Base-by-base conservation (phyloP, 53 echinoderm and acorn worm species). In the Hippasteria phrygiana region DNA sequence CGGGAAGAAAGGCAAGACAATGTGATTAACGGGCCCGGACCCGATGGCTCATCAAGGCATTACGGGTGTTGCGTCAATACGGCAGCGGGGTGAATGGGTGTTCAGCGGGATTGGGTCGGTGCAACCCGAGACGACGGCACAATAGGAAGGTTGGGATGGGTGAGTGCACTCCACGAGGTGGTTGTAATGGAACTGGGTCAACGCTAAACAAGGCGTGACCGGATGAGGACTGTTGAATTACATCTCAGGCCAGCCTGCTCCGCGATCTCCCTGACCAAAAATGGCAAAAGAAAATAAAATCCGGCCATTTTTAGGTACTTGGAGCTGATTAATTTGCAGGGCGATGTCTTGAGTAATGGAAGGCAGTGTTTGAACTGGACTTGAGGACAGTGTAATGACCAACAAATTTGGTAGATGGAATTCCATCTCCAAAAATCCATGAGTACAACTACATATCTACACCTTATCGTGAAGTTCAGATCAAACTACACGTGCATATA, bases 171-270 rank as follows among this genome's bases (percentile, higher is more conserved):
- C 37, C 2, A 29, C 8, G 54, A 50, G 85, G 71, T 53, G 85
- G 85, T 71, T 85, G 85, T 85, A 85, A 85, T 85, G 85, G 85
- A 85, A 85, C 85, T 85, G 71, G 85, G 85, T 85, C 85, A 85
- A 70, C 46, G 75, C 47, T 48, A 75, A 75, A 75, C 85, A 69
- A 26, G 70, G 71, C 20, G n/a, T 50, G 71, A 85, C 85, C 85
- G 70, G 85, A 85, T 85, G 51, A 85, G 47, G n/a, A 34, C 71
- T 85, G 85, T 85, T 69, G 43, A 70, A 85, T 85, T 85, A 69
- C 85, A 69, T 85, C 70, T 70, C 75, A 31, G 71, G 85, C 34
- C 85, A 31, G 45, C 11, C 14, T 27, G 71, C 85, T 75, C 47
- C 3, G 46, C 17, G n/a, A n/a, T 39, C 73, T 43, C 75, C 35